Conservation (phyloP, 2,888 invertebrate species). For the Hirtodrosophila duncani region DNA sequence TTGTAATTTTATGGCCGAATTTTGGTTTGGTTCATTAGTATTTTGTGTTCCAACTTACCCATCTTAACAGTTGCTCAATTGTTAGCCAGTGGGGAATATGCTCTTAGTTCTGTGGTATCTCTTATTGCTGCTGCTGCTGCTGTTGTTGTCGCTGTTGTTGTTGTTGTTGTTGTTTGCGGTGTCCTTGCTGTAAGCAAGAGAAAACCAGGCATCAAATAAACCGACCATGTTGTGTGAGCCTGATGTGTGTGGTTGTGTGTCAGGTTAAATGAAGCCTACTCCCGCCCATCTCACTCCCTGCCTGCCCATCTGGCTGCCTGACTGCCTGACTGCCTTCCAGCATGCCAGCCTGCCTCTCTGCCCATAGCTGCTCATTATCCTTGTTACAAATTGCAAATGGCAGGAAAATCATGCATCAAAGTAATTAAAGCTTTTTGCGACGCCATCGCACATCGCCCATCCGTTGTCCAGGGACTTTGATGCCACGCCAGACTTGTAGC, state of each 20-base stretch:
- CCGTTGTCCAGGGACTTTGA: constrained; percentile 53
- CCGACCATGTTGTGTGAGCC: constrained; percentile 1
- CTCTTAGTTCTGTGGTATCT: constrained; percentile 33
- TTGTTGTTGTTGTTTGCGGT: background rate
- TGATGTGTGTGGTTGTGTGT: constrained; percentile 1
- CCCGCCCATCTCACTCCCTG: too few species aligned
- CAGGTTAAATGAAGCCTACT: too few species aligned
- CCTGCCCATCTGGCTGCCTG: too few species aligned
- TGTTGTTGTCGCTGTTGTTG: background rate
- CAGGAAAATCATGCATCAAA: constrained; percentile 68
- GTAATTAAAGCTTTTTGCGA: constrained; percentile 60
- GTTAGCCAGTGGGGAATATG: constrained; percentile 49
- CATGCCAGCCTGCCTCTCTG: background rate
- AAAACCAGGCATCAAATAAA: constrained; percentile 34
- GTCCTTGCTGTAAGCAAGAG: constrained; percentile 25
- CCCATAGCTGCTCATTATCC: constrained; percentile 51
- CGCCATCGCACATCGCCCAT: constrained; percentile 16
- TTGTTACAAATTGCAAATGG: constrained; percentile 58
- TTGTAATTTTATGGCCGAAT: background rate
- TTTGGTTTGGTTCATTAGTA: constrained; percentile 5
- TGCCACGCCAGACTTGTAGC: too few species aligned
- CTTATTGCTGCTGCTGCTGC: constrained; percentile 21
- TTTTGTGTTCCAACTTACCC: constrained; percentile 43
- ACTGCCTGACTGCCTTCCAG: too few species aligned
- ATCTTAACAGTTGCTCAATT: constrained; percentile 56